Base-by-base conservation (phyloP, 2,888 invertebrate genomes). In the Polydrusus pterygomalis region DNA sequence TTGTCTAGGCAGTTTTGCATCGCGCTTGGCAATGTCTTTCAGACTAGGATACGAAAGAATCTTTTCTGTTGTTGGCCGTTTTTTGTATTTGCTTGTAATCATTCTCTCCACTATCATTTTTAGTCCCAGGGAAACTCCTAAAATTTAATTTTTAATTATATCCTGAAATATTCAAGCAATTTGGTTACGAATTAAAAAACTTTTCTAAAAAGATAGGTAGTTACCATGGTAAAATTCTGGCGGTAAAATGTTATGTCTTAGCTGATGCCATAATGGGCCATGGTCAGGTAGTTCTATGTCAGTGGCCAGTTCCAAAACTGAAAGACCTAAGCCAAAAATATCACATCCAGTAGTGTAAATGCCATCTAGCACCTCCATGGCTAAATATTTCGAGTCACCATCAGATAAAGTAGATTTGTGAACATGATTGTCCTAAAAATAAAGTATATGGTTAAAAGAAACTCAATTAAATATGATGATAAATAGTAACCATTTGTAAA, bases 301-400 rank as follows among this genome's bases (percentile, higher is more conserved):
- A 79, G 91, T 91, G 0, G 93, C 91, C 51, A 95, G 83, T 84
- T 95, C 94, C 65, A 95, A 85, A 77, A 94, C 89, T 5, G 92
- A 91, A 79, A 95, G 91, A 3, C 94, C 95, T 60, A 95, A 86
- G 82, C 93, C 92, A 84, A 93, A 94, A 56, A 95, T 91, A 86
- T 95, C 95, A 20, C 93, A 94, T 18, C 93, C 90, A 80, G 92
- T 91, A 2, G 92, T 90, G 83, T 93, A 93, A 45, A 81, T 80
- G 47, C 88, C 87, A 77, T 91, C 89, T 84, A 95, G 87, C 18
- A 94, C 88, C 88, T 95, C 95, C 30, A 92, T 90, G 0, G 95
- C 94, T 81, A 95, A 87, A 85, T 95, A 95, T 79, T 93, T 92
- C 0, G 93, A 91, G 86, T 95, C 95, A 0, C 95, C 95, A 87